Conservation (phyloP, 1,140 invertebrate genomes). For the Plodia interpunctella region DNA sequence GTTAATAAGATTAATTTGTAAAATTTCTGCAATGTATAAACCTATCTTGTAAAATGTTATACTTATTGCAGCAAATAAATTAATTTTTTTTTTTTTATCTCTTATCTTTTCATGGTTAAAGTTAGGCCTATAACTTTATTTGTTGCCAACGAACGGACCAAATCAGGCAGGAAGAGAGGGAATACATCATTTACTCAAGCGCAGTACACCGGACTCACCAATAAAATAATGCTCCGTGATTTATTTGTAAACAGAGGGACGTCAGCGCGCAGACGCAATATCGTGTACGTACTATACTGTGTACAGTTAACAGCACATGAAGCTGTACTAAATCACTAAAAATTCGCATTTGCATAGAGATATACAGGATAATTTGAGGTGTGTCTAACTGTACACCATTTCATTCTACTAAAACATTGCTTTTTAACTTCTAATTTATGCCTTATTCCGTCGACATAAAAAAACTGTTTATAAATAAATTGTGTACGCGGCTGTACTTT, state of each 20-base stretch:
- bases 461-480: neutral
- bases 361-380: too few species aligned
- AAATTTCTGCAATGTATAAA: too few species aligned
- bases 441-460: neutral
- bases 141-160: neutral
- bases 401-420: neutral
- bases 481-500: neutral
- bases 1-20: too few species aligned
- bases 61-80: too few species aligned
- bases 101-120: too few species aligned
- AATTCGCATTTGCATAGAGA: too few species aligned
- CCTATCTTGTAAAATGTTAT: too few species aligned
- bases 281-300: constrained; percentile 27
- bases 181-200: constrained; percentile 15
- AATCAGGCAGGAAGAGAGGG: neutral
- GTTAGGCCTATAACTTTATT: too few species aligned
- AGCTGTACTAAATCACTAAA: too few species aligned
- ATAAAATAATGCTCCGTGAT: constrained; percentile 66
- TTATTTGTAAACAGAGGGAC: constrained; percentile 63
- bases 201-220: constrained; percentile 35
- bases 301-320: too few species aligned
- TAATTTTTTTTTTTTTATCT: too few species aligned
- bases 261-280: constrained; percentile 36
- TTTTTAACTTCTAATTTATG: neutral
- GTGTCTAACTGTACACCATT: too few species aligned